Evolutionary conservation across 2,888 invertebrate species (phyloP).

Genomic region (Deroplatys truncata): DNA sequence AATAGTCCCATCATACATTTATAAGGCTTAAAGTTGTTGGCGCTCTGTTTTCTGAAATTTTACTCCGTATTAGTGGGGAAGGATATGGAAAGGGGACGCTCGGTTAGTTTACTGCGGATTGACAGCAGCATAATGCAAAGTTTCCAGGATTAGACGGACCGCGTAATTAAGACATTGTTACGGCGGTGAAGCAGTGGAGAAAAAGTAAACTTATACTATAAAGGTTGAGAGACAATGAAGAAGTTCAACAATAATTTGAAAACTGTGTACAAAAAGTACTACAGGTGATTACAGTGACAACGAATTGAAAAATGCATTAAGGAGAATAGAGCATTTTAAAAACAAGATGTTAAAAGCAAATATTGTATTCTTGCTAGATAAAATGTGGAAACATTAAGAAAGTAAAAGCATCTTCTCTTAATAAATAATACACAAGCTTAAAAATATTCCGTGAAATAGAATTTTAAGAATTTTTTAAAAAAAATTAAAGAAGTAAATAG

Average conservation of each 20-base stretch:
- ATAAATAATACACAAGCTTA: no score
- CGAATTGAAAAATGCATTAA: no score
- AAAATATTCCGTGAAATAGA: no score
- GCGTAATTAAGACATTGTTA: background rate
- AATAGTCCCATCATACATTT: conserved; percentile 11
- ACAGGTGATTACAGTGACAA: no score
- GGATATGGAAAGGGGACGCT: background rate
- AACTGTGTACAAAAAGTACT: background rate
- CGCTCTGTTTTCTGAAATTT: background rate
- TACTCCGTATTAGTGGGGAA: background rate
- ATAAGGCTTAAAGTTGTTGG: background rate
- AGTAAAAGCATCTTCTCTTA: no score
- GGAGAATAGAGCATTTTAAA: no score
- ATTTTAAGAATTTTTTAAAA: no score
- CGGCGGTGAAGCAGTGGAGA: background rate
- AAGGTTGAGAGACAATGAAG: background rate
- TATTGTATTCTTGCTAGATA: no score
- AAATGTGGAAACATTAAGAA: no score
- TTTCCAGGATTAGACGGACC: background rate
- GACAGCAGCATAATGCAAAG: background rate
- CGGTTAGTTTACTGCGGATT: background rate
- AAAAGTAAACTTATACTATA: background rate
- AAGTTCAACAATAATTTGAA: background rate
- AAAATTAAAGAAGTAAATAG: no score
- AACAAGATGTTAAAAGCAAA: no score